Evolutionary conservation across 2,797 vertebrate species (phyloP), one percentile per base, ranked within the genome.

Genomic region (Megaceryle alcyon): DNA sequence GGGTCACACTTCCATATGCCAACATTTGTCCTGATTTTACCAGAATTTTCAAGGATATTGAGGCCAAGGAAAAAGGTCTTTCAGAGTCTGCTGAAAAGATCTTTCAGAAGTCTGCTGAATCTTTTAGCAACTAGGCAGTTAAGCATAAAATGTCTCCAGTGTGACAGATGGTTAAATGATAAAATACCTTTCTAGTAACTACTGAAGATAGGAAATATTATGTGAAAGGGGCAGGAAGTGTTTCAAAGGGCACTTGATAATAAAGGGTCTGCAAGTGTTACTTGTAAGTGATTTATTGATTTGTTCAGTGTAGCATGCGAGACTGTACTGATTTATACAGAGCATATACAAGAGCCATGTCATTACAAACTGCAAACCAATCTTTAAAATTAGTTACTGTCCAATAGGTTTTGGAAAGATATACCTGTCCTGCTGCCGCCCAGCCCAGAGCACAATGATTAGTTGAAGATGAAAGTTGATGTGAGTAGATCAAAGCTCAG

Each of bases 341-440:
- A 71, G 80, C 82, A 93, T 77, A 77, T 61, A 90, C 94, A 94
- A 80, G 78, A 95, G 39, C 44, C 6, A 4, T 94, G 83, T 59
- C 95, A 80, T 90, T 93, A 65, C 86, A 93, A 90, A 95, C 75
- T 92, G 88, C 94, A 95, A 90, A 89, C 86, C 88, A 94, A 94
- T 95, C 95, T 95, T 96, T 91, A 94, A 85, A 93, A 96, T 97
- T 93, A 95, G 91, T 92, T 92, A 94, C 95, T 95, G 86, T 89
- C 94, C 90, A 92, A 37, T 80, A 86, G 81, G 64, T 89, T 95
- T 80, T 78, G 88, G 90, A 96, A 82, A 56, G 75, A 81, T 96
- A 79, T 46, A 93, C 94, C 86, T 95, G 88, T 96, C 82, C 81
- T 90, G 77, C 88, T 94, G 78, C 91, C 88, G 81, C 81, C 91